Evolutionary conservation across 2,113 vertebrate species (phyloP), one percentile per base, ranked within the genome.

Genomic region (Panthera leo): DNA sequence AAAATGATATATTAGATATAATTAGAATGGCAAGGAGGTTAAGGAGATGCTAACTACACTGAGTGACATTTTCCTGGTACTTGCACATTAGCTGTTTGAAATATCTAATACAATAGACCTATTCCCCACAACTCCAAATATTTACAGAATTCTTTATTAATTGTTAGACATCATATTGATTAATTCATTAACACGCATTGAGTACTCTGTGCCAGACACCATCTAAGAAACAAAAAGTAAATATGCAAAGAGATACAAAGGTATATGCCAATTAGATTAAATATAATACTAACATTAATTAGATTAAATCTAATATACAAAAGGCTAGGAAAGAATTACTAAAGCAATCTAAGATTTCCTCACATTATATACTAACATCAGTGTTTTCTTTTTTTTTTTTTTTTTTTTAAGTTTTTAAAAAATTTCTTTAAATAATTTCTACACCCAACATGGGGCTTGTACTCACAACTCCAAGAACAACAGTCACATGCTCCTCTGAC

Each of bases 161-260:
- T 73, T 71, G 61, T 45, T 48, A 71, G 25, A 76, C 5, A 86
- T 48, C 5, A 86, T 55, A 65, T 39, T 61, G 27, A 95, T 67
- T 91, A 71, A 88, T 34, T 86, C 14, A 91, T 89, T 91, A 93
- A 95, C 9, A 92, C 34, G 48, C 29, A 79, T 34, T 39, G 95
- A 92, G 71, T 93, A 95, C 7, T 85, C 51, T 92, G 42, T 80
- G 23, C 13, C 13, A 94, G 65, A 85, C 0, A 89, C 31, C 23
- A 82, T 92, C 87, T 61, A 78, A 95, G 19, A 16, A 92, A 87
- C 21, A 65, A 79, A 91, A 93, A 61, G 83, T 19, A 34, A 79
- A 80, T 29, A 92, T n/a, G 87, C 29, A 73, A 51, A 79, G 42
- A 92, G 15, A 84, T 15, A 88, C 9, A 89, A 89, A 88, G 19